Evolutionary conservation across 1,140 invertebrate genomes (phyloP), one percentile per base, ranked within the genome.

Genomic region (Musca vetustissima): DNA sequence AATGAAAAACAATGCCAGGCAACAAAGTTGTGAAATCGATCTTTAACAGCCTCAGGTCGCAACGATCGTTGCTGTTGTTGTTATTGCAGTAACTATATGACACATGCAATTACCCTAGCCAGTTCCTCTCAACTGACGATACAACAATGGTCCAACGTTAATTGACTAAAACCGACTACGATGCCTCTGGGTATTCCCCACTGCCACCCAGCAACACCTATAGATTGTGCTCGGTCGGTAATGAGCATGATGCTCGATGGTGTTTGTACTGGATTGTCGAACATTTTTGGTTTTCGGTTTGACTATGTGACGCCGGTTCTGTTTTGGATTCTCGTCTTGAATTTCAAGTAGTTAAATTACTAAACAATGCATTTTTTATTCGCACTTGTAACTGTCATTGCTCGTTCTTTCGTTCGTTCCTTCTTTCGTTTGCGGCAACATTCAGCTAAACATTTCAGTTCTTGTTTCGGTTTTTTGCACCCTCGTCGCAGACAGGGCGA

Each of bases 281-380:
- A 25, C 19, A 25, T 55, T 1, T 55, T 24, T 55, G 22, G 28
- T 61, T 61, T 61, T 61, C 28, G 57, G 32, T 61, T 17, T 61
- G 57, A 61, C 57, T 61, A 19, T 36, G 28, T 61, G 57, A 61
- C 57, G 57, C 57, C 57, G 57, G 57, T 61, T 61, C 57, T 36
- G 19, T 61, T 61, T 61, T 61, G 36, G 28, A 61, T 61, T 61
- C 57, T 61, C 57, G 17, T 36, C 57, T 61, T 61, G 57, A 61
- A 61, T 61, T 61, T 61, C 57, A 61, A 61, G 57, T 61, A 61
- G 57, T 36, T 61, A 21, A 36, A 61, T 28, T 61, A 32, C 57
- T 61, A 61, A 61, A 61, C 57, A 61, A 61, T 36, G 36, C 57
- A 61, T 21, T 61, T n/a, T n/a, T n/a, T 61, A 61, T 15, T 61